Base-by-base conservation (phyloP, 2,888 invertebrate species). In the Gastrophysa polygoni region DNA sequence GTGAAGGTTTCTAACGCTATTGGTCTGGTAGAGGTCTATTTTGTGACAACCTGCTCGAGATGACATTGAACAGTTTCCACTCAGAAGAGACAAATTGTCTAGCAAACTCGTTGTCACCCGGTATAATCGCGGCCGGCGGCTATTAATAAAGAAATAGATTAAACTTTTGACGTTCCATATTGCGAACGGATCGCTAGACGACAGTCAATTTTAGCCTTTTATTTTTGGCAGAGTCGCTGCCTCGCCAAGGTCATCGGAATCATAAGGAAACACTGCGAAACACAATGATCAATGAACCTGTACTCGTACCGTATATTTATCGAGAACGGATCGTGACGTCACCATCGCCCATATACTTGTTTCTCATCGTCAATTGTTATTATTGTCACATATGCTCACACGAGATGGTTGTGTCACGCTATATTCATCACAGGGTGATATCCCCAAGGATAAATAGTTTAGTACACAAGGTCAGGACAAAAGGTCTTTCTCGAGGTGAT, bases 131-230 rank as follows among this genome's bases (percentile, higher is more conserved):
- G 4, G 8, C 28, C 4, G 24, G 29, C 32, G 11, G 4, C 32
- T 32, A 32, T 32, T 8, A 32, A 32, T 46, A 43, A 46, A 46
- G 32, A 57, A 32, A 57, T 11, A 32, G 32, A 32, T 32, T 32
- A 32, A n/a, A 32, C 8, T 32, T 32, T 24, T 10, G 32, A 32
- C 10, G 32, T 32, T 11, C 11, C 32, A 32, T 32, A 32, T 32
- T 11, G 32, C 18, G 34, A 16, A 21, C 49, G 20, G 49, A 50
- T 32, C 49, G 57, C 57, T 57, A 57, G 57, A 57, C 57, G 57
- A 57, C 57, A 57, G 43, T 48, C 57, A 38, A 49, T 49, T 57
- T 57, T 49, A 57, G 57, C 49, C 50, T 57, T 57, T 57, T 57
- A 57, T 57, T 57, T 57, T 57, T 57, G 57, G 50, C 48, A 28